A percentile compares a stretch with the other conserved stretches of the same genome.
These are phyloP conservation scores for Gnathonemus echidnorhynchus DNA, from an alignment of 2,113 vertebrate genomes.

Conservation along the genomic window DNA sequence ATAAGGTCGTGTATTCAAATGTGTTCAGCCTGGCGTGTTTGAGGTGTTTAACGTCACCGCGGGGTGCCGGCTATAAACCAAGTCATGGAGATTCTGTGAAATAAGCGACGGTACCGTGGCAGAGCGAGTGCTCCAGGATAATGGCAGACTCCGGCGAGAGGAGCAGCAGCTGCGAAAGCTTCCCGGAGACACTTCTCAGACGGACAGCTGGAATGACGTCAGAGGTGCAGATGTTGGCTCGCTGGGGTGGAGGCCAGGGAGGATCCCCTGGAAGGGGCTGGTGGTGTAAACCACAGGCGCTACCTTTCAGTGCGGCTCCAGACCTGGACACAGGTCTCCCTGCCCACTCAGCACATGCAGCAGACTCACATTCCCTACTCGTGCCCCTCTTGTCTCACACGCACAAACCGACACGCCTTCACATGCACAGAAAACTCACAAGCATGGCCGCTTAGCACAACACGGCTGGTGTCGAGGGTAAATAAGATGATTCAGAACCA, in stretches of 20 bases:
- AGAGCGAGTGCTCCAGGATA: background rate
- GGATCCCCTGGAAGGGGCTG: conserved; percentile 7
- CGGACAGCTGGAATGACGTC: conserved; percentile 13
- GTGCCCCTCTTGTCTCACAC: background rate
- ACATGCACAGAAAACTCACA: background rate
- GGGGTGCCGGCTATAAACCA: background rate
- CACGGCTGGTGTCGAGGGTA: background rate
- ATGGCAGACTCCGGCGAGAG: background rate
- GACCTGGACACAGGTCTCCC: background rate
- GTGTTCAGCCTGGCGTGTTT: background rate
- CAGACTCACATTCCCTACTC: background rate
- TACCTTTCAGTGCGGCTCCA: background rate
- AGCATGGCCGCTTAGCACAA: background rate
- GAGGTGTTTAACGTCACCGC: background rate
- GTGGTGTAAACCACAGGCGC: conserved; percentile 17
- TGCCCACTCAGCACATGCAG: background rate
- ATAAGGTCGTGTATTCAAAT: background rate
- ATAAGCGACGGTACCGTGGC: background rate
- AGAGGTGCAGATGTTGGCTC: conserved; percentile 24
- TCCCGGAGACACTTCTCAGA: background rate
- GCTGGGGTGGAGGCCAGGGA: conserved; percentile 17
- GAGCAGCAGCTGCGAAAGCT: conserved; percentile 7
- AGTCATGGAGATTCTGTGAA: background rate
- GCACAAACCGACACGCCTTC: background rate
- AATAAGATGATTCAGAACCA: background rate